These are phyloP conservation scores for Trilocha varians DNA, from an alignment of 2,888 invertebrate genomes.

Conservation along the genomic window DNA sequence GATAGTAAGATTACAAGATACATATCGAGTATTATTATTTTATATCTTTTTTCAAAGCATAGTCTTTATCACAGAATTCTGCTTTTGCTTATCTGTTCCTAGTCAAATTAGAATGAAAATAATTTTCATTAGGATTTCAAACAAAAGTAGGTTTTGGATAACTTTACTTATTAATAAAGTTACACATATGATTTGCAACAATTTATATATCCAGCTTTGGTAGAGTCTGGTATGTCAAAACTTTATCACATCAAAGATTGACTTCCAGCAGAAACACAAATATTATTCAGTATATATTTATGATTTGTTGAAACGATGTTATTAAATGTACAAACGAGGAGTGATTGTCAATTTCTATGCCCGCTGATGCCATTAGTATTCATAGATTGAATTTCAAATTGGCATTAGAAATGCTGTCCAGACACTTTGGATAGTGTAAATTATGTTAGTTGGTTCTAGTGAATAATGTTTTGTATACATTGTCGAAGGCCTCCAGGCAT, in stretches of 20 bases:
- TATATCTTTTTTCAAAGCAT: too few relatives aligned
- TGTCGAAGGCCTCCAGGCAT: constrained; percentile 6
- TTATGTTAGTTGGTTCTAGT: constrained; percentile 2
- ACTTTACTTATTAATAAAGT: too few relatives aligned
- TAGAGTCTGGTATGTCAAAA: background rate
- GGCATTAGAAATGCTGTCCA: background rate
- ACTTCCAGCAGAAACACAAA: too few relatives aligned
- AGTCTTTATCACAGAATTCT: too few relatives aligned
- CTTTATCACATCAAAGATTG: background rate
- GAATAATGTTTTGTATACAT: constrained; percentile 5
- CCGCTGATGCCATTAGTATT: background rate
- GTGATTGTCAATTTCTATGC: background rate
- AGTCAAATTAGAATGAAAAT: too few relatives aligned
- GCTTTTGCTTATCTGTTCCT: too few relatives aligned
- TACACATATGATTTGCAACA: too few relatives aligned
- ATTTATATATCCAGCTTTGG: too few relatives aligned
- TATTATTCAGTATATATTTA: background rate
- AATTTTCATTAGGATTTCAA: too few relatives aligned
- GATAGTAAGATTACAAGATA: too few relatives aligned
- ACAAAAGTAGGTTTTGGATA: too few relatives aligned
- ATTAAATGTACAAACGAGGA: background rate
- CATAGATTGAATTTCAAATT: background rate
- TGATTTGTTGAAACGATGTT: background rate
- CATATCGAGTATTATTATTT: too few relatives aligned
- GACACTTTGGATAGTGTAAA: constrained; percentile 1